Percentiles rank a stretch among this genome's conserved stretches.
These are phyloP conservation scores for Drosophila prostipennis DNA, from an alignment of 2,888 invertebrate species.

Conservation along the genomic window DNA sequence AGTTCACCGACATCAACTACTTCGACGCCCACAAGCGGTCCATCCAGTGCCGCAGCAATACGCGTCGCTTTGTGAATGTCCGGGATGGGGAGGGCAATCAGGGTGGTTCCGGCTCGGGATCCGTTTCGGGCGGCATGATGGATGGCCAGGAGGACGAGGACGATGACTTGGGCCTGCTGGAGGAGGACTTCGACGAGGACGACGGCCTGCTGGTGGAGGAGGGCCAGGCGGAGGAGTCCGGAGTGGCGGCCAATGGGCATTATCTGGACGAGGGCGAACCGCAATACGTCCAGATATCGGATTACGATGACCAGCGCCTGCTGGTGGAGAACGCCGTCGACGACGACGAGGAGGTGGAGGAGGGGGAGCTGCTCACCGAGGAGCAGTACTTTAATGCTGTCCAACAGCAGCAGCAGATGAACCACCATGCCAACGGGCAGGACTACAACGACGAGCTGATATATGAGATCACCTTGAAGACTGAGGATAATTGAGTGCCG, in stretches of 20 bases:
- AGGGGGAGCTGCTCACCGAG: constrained; percentile 30
- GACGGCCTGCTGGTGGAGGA: constrained; percentile 55
- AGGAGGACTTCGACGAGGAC: constrained; percentile 67
- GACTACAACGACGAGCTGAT: constrained; percentile 60
- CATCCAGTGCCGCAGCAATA: constrained; percentile 81
- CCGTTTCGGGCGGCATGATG: constrained; percentile 5
- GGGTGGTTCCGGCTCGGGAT: constrained; percentile 1
- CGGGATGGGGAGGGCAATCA: constrained; percentile 2
- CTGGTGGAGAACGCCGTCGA: constrained; percentile 33
- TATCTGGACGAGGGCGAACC: constrained; percentile 10
- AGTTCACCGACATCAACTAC: constrained; percentile 81
- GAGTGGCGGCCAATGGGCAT: not conserved
- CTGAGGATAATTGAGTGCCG: constrained; percentile 62
- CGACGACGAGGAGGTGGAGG: constrained; percentile 28
- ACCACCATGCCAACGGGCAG: constrained; percentile 24
- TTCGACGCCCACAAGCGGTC: constrained; percentile 82
- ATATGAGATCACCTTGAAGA: constrained; percentile 70
- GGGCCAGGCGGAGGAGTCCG: constrained; percentile 1
- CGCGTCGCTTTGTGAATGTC: constrained; percentile 53
- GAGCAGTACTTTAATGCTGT: constrained; percentile 43
- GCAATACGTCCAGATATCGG: constrained; percentile 40
- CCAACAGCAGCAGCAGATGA: constrained; percentile 33
- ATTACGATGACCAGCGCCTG: constrained; percentile 43
- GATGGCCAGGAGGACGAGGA: constrained; percentile 17
- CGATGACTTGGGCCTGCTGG: constrained; percentile 41